Evolutionary conservation across 2,888 invertebrate genomes (phyloP).

Genomic region (Incurvaria masculella): DNA sequence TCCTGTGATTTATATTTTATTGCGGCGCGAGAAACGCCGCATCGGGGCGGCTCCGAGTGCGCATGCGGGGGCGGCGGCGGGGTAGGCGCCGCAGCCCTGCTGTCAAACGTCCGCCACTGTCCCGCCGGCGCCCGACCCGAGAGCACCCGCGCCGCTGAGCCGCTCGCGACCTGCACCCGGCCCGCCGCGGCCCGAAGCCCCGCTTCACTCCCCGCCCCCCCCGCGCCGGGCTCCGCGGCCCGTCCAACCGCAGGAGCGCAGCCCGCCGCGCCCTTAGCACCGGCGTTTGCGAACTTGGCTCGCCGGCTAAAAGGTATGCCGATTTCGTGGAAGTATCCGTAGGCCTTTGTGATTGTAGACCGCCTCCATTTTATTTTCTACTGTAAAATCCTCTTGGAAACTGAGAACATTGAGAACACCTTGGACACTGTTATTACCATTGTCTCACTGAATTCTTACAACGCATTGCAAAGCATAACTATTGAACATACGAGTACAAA

Average conservation of each 20-base stretch:
- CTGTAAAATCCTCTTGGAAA: no score
- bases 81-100: conserved; percentile 26
- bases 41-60: conserved; percentile 14
- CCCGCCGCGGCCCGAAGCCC: conserved; percentile 26
- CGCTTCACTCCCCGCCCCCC: conserved; percentile 21
- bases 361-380: not conserved
- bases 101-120: conserved; percentile 27
- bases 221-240: not conserved
- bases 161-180: conserved; percentile 49
- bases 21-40: not conserved
- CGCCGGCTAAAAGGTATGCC: conserved; percentile 44
- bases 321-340: no score
- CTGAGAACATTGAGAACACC: no score
- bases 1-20: conserved; percentile 4
- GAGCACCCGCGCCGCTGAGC: conserved; percentile 38
- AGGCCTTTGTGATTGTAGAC: not conserved
- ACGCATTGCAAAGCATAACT: no score
- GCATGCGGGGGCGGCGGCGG: conserved; percentile 32
- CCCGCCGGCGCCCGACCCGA: conserved; percentile 48
- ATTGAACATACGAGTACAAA: no score
- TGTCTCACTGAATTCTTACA: no score
- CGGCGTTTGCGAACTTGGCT: conserved; percentile 45
- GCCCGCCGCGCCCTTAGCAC: conserved; percentile 26
- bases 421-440: no score
- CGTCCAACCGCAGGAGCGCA: not conserved